Percentiles rank a stretch among this genome's conserved stretches.
Evolutionary conservation across 2,888 invertebrate species (phyloP).

Genomic region (Epsilonema sp.): DNA sequence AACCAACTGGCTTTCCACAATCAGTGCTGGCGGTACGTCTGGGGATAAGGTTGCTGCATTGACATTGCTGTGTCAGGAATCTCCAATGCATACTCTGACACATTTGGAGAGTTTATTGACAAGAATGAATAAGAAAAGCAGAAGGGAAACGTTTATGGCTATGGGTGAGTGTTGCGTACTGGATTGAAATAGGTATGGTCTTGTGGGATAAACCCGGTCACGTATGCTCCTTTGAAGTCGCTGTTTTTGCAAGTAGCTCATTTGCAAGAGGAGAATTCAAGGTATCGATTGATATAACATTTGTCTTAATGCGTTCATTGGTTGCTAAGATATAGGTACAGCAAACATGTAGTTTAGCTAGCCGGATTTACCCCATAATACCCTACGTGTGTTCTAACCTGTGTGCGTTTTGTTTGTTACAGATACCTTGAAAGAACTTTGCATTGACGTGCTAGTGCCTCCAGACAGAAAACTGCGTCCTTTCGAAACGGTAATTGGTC

Average conservation of each 20-base stretch:
- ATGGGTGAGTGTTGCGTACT: constrained; percentile 37
- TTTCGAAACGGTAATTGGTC: constrained; percentile 39
- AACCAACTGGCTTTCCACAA: constrained; percentile 49
- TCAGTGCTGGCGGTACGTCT: constrained; percentile 57
- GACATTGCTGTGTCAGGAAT: constrained; percentile 57
- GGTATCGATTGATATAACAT: no score
- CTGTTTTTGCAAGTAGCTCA: background rate
- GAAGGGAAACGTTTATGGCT: constrained; percentile 37
- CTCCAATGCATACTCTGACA: constrained; percentile 54
- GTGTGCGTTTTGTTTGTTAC: constrained; percentile 19
- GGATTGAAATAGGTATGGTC: background rate
- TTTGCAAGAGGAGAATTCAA: background rate
- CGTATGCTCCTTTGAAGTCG: no score
- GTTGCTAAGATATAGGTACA: no score
- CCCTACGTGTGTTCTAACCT: background rate
- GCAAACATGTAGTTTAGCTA: background rate
- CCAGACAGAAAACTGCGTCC: constrained; percentile 45
- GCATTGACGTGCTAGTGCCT: constrained; percentile 44
- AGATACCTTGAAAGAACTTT: constrained; percentile 58
- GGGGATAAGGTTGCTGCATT: constrained; percentile 67
- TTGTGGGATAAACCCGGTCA: background rate
- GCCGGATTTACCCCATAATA: background rate
- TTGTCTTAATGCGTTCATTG: no score
- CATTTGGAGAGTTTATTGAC: constrained; percentile 49
- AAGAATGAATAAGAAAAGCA: constrained; percentile 57